Conservation (phyloP, 23 tunicate species). For the Pegea sp. region DNA sequence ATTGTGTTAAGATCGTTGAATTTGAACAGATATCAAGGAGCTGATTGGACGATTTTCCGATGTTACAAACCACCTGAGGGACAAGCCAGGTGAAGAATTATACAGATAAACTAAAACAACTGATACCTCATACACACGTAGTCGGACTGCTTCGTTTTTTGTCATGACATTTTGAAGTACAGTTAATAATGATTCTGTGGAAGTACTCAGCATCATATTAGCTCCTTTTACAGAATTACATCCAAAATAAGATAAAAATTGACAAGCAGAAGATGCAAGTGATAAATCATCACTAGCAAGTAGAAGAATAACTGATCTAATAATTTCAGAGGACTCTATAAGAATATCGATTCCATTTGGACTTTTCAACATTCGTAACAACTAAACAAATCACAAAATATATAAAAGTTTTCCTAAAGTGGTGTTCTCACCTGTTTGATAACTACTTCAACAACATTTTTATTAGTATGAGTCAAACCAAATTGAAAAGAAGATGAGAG, state of each 20-base stretch:
- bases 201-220: neutral
- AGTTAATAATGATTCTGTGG: no score
- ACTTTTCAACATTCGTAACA: neutral
- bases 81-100: neutral
- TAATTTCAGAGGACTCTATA: neutral
- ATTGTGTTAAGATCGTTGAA: conserved; percentile 16
- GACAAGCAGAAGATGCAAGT: neutral
- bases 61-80: conserved; percentile 25
- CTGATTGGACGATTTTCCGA: conserved; percentile 44
- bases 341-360: neutral
- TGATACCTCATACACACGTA: neutral
- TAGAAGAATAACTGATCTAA: neutral
- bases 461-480: neutral
- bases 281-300: neutral
- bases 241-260: neutral
- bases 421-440: neutral
- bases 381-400: no score
- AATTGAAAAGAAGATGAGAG: neutral
- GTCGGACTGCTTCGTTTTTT: neutral
- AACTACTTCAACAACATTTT: neutral
- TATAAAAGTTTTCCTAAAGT: no score
- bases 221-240: neutral
- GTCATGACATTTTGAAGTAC: neutral
- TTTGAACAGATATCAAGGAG: conserved; percentile 25
- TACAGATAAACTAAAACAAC: neutral